Evolutionary conservation across 1,140 invertebrate species (phyloP), one percentile per base, ranked within the genome.

Genomic region (Anoplophora glabripennis): DNA sequence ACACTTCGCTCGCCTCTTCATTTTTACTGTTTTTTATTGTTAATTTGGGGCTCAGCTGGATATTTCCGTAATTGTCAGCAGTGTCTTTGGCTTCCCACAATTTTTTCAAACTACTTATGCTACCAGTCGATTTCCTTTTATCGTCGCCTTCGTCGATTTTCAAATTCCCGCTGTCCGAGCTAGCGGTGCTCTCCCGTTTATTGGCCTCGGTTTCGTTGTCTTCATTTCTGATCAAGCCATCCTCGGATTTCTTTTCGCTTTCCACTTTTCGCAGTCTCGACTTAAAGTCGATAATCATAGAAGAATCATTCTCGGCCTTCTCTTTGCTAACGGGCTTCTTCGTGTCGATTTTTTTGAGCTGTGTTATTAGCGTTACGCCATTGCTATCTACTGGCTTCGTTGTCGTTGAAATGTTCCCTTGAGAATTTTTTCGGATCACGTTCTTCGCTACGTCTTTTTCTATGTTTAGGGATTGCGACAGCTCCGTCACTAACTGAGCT

Each of bases 51-150:
- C 86, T 87, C 1, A 83, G 72, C 35, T 86, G 82, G 33, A 74
- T 70, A 42, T 59, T 71, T 8, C 63, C 64, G 7, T 54, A 56
- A 34, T 51, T 61, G 47, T 75, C 72, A 7, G 61, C 57, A 2
- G 77, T 76, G 69, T 87, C 85, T 70, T 84, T 88, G 38, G 86
- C 85, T 77, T 94, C 93, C 93, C 93, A 96, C 18, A 96, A 77
- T 76, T 93, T 93, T 72, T 94, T 95, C 62, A 96, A 80, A 73
- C 89, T 95, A 73, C 87, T 93, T 71, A 96, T 95, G 77, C 92
- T 94, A 48, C 93, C 92, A 34, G 92, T 94, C 73, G 92, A 94
- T 47, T 89, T 86, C n/a, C 92, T 79, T 73, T 95, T 95, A 68
- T 93, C 90, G 55, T 92, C 89, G 3, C 74, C 76, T 37, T 89